A percentile compares a stretch with the other conserved stretches of the same genome.
Conservation (phyloP, 1,140 invertebrate genomes). For the Mizuhopecten yessoensis region DNA sequence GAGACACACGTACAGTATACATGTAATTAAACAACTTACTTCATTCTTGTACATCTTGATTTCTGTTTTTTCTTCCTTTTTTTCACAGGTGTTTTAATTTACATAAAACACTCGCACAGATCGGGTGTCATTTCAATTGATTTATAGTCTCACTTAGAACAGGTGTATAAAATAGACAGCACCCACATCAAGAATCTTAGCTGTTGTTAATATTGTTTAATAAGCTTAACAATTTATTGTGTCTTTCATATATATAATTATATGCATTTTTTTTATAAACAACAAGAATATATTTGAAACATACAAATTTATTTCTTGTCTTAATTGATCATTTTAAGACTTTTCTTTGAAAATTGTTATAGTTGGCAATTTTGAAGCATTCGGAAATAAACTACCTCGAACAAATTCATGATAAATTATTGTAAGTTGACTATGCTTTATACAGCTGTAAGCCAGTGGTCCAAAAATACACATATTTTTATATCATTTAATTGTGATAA, state of each 20-base stretch:
- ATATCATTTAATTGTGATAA: slow-evolving; percentile 13
- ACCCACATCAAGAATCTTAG: neutral
- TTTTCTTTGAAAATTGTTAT: no score
- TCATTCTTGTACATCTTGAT: neutral
- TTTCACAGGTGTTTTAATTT: neutral
- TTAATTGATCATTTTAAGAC: no score
- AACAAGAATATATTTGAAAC: no score
- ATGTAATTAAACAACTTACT: neutral
- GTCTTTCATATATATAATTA: no score
- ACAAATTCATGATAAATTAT: neutral
- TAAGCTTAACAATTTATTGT: no score
- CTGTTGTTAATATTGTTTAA: neutral
- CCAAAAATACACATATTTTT: neutral
- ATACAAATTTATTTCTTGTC: no score
- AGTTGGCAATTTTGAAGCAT: no score
- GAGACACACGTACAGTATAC: neutral
- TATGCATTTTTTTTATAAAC: no score
- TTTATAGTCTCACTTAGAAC: neutral
- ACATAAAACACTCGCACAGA: neutral
- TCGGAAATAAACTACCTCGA: neutral
- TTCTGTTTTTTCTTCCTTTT: neutral
- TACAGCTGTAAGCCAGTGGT: neutral
- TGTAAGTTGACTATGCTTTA: neutral
- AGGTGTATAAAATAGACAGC: neutral
- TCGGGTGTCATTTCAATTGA: neutral